These are phyloP conservation scores for Nyctereutes procyonoides DNA, from an alignment of 2,113 vertebrate species.

Conservation along the genomic window DNA sequence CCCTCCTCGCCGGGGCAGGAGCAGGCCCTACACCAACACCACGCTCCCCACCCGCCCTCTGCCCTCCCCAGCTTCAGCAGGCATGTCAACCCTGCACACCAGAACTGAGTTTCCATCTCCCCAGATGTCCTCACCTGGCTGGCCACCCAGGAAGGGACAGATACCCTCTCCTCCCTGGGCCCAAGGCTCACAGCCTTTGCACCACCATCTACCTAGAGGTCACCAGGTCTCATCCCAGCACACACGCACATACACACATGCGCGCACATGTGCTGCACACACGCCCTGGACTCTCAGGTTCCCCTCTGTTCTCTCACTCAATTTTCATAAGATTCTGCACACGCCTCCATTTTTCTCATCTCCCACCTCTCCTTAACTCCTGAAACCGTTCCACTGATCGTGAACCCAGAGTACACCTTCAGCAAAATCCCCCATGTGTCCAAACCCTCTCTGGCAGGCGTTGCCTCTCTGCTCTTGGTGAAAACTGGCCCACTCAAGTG, in stretches of 20 bases:
- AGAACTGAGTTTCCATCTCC: background rate
- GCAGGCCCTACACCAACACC: background rate
- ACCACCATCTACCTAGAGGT: background rate
- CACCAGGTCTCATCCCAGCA: background rate
- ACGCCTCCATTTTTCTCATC: background rate
- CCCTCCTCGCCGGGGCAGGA: background rate
- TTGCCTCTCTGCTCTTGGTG: background rate
- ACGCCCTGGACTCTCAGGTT: background rate
- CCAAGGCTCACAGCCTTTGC: background rate
- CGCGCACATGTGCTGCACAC: background rate
- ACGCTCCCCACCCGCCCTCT: background rate
- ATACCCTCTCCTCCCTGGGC: fast-evolving
- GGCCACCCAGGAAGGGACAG: background rate
- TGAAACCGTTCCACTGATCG: background rate
- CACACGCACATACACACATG: fast-evolving
- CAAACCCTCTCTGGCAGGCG: background rate
- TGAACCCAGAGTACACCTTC: fast-evolving
- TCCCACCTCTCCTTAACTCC: background rate
- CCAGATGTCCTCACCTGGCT: background rate
- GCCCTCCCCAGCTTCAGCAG: background rate
- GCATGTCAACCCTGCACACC: background rate
- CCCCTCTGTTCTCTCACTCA: background rate
- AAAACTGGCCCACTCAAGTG: background rate
- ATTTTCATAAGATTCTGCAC: background rate
- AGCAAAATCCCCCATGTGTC: background rate